Conservation (phyloP, 1,140 invertebrate species). For the Laupala kohalensis region DNA sequence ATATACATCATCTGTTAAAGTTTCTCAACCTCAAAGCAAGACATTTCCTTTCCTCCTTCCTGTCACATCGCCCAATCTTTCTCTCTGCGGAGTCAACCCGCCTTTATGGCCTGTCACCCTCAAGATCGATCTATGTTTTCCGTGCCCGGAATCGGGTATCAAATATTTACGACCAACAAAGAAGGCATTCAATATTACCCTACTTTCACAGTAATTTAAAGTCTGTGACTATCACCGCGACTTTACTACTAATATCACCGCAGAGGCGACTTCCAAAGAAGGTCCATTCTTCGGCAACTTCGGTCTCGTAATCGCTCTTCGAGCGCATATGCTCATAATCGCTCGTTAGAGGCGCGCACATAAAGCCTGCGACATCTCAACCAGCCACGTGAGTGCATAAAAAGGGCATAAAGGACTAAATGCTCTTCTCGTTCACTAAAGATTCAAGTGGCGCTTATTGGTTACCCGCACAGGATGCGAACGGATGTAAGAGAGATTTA, state of each 20-base stretch:
- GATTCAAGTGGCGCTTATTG: too few species aligned
- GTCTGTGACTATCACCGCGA: not conserved
- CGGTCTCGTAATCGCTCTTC: not conserved
- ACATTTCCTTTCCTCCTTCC: too few species aligned
- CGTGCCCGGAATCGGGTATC: not conserved
- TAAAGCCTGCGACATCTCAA: not conserved
- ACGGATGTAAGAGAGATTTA: too few species aligned
- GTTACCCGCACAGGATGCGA: too few species aligned
- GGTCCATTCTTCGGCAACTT: not conserved
- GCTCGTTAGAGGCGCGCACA: not conserved
- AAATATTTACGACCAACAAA: not conserved
- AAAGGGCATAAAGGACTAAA: not conserved
- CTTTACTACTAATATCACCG: not conserved
- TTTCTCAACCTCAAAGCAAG: too few species aligned
- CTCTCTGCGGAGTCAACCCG: too few species aligned
- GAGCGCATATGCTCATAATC: not conserved
- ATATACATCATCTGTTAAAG: too few species aligned
- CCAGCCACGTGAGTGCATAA: not conserved
- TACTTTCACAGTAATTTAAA: not conserved
- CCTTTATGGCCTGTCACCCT: not conserved
- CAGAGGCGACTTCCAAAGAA: not conserved
- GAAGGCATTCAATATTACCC: not conserved
- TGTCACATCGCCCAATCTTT: not conserved
- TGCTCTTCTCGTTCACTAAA: not conserved
- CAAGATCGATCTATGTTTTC: not conserved